Percentiles rank a stretch among this genome's conserved stretches.
These are phyloP conservation scores for Fregata magnificens DNA, from an alignment of 2,113 vertebrate species.

Conservation along the genomic window DNA sequence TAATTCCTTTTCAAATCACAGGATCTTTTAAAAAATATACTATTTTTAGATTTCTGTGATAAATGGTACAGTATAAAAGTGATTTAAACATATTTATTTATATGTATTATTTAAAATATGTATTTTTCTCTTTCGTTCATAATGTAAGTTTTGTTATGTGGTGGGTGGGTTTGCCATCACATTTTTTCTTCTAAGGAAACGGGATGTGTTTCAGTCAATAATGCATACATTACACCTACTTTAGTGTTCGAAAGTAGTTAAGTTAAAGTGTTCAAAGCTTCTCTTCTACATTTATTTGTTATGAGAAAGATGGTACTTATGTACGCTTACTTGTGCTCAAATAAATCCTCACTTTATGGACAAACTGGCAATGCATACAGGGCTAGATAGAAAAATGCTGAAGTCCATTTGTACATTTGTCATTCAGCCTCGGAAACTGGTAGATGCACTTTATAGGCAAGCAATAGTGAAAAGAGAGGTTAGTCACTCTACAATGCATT, in stretches of 20 bases:
- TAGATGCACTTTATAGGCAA: neutral
- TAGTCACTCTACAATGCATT: neutral
- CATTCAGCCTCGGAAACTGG: neutral
- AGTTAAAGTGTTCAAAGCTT: neutral
- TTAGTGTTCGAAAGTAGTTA: neutral
- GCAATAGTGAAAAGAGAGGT: neutral
- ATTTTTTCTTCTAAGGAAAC: neutral
- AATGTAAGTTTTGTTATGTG: neutral
- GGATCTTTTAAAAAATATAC: neutral
- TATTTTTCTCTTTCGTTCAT: neutral
- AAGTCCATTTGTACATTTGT: neutral
- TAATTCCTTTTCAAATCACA: neutral
- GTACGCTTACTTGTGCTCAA: neutral
- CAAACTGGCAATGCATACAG: neutral
- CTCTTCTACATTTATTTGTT: neutral
- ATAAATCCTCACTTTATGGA: neutral
- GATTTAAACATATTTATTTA: neutral
- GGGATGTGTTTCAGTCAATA: neutral
- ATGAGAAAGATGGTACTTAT: neutral
- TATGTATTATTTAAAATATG: neutral
- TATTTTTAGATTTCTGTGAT: neutral
- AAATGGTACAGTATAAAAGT: neutral
- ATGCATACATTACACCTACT: neutral
- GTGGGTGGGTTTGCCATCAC: neutral
- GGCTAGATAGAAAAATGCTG: neutral